A percentile compares a stretch with the other conserved stretches of the same genome.
phyloP scores from a whole-genome alignment of 2,888 invertebrate species.

The Hedya salicella region DNA sequence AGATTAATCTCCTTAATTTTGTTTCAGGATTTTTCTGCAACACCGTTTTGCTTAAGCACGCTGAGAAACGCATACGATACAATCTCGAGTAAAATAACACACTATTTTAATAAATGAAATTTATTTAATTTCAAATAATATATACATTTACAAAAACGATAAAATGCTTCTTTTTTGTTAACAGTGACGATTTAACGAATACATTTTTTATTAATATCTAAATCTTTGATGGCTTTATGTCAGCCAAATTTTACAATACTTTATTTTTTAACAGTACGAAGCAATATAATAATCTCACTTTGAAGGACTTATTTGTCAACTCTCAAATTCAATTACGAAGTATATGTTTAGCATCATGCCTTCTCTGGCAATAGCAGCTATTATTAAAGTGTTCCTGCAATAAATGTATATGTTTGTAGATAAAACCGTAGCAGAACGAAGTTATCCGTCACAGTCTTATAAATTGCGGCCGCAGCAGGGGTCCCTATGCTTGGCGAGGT shows the following conservation, averaged over 20 bases:
- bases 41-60: conserved; percentile 27
- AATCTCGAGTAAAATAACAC: conserved; percentile 43
- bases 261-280: no score
- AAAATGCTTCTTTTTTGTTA: background rate
- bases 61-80: conserved; percentile 53
- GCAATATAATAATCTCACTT: no score
- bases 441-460: background rate
- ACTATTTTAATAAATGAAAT: conserved; percentile 6
- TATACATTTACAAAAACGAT: conserved; percentile 15
- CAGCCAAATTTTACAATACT: background rate
- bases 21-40: conserved; percentile 9
- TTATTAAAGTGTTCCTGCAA: no score
- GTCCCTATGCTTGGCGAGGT: background rate
- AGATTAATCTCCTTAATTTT: no score
- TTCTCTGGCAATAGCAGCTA: no score
- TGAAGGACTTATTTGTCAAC: no score
- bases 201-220: background rate
- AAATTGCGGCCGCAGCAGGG: background rate
- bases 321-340: no score
- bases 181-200: conserved; percentile 1
- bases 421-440: background rate
- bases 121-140: background rate
- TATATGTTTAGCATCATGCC: no score
- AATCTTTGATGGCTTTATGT: no score
- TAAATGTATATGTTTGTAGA: no score